phyloP scores from a whole-genome alignment of 2,888 invertebrate species.

The Germaria angustata region DNA sequence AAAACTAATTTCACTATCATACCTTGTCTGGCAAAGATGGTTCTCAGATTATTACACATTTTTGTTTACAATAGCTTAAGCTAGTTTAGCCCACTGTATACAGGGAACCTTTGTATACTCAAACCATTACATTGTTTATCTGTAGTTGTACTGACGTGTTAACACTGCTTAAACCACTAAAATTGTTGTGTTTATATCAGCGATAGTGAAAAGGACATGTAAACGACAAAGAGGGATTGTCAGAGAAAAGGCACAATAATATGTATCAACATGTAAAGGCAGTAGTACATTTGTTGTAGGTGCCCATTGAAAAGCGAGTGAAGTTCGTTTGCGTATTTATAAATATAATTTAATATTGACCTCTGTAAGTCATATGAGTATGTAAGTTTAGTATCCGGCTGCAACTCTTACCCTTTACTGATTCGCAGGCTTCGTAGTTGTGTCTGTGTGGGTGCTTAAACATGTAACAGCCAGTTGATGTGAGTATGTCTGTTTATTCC shows the following conservation, averaged over 20 bases:
- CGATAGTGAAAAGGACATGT: constrained; percentile 1
- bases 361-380: constrained; percentile 9
- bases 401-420: not conserved
- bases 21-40: too few species aligned
- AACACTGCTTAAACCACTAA: constrained; percentile 56
- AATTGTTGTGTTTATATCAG: constrained; percentile 47
- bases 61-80: not conserved
- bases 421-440: not conserved
- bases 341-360: constrained; percentile 60
- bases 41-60: too few species aligned
- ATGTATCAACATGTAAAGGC: not conserved
- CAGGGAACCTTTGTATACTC: not conserved
- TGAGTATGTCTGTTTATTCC: not conserved
- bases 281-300: not conserved
- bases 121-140: constrained; percentile 7
- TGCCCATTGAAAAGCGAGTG: not conserved
- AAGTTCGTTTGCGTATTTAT: constrained; percentile 48
- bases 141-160: constrained; percentile 23
- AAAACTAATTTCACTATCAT: too few species aligned
- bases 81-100: not conserved
- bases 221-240: not conserved
- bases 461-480: not conserved
- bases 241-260: not conserved
- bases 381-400: constrained; percentile 2
- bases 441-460: not conserved